Evolutionary conservation across 1,140 invertebrate species (phyloP).

Genomic region (Grapholita molesta): DNA sequence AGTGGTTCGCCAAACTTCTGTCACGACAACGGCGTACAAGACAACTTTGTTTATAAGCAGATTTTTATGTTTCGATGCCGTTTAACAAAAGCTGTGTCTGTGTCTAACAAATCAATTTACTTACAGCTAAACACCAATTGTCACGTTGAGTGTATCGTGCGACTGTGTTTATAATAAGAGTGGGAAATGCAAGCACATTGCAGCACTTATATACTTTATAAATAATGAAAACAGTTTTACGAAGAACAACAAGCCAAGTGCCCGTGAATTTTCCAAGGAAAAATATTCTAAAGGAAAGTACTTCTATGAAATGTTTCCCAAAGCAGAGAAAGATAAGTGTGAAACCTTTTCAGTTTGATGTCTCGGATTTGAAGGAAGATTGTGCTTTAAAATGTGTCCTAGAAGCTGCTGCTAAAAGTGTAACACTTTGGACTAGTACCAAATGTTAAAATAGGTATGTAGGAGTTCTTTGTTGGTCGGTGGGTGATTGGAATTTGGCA

Average conservation of each 20-base stretch:
- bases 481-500: no score
- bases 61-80: no score
- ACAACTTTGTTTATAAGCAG: no score
- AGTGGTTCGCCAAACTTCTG: no score
- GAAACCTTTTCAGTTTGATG: background rate
- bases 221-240: background rate
- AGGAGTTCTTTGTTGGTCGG: no score
- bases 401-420: background rate
- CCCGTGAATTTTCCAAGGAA: background rate
- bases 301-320: background rate
- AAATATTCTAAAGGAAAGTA: background rate
- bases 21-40: no score
- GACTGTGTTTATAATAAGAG: background rate
- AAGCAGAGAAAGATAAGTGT: background rate
- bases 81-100: no score
- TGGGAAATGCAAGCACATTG: background rate
- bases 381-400: background rate
- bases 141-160: background rate
- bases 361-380: slow-evolving; percentile 2
- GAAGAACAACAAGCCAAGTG: background rate
- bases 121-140: background rate
- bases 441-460: no score
- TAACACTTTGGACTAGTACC: no score
- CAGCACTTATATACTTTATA: background rate
- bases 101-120: no score